Conservation (phyloP, 23 tunicate species). For the Ascidia mentula region DNA sequence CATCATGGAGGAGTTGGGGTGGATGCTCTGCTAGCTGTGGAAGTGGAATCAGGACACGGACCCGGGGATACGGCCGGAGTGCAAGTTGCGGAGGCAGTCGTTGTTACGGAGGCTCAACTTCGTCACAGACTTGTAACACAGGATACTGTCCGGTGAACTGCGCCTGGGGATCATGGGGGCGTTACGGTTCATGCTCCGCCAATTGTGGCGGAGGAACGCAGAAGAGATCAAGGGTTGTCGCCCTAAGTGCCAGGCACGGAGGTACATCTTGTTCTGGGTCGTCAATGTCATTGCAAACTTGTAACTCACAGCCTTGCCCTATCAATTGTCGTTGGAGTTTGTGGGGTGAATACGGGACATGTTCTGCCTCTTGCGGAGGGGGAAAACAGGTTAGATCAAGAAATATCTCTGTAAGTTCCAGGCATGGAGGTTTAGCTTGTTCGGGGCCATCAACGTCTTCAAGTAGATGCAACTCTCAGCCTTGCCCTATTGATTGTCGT, state of each 20-base stretch:
- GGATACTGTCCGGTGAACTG: slow-evolving; percentile 48
- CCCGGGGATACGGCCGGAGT: slow-evolving; percentile 9
- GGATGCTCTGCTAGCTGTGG: slow-evolving; percentile 33
- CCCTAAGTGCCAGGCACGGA: slow-evolving; percentile 7
- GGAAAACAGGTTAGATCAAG: slow-evolving; percentile 28
- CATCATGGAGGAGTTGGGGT: too few relatives aligned
- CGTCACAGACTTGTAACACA: slow-evolving; percentile 27
- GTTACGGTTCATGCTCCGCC: slow-evolving; percentile 24
- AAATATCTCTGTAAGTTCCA: not conserved
- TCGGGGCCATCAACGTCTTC: not conserved
- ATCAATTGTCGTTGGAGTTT: slow-evolving; percentile 25
- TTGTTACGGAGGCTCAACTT: slow-evolving; percentile 8
- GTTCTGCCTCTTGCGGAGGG: slow-evolving; percentile 30
- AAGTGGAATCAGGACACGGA: slow-evolving; percentile 30
- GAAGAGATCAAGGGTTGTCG: slow-evolving; percentile 1
- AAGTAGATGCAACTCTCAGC: slow-evolving; percentile 29
- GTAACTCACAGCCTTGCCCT: slow-evolving; percentile 36
- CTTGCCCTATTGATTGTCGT: too few relatives aligned
- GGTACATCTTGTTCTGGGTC: slow-evolving; percentile 34
- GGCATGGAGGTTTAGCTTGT: slow-evolving; percentile 23
- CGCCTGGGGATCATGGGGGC: slow-evolving; percentile 39
- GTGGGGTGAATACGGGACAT: slow-evolving; percentile 25
- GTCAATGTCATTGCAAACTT: slow-evolving; percentile 10
- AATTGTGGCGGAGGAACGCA: slow-evolving; percentile 43
- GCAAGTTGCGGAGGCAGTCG: slow-evolving; percentile 34